phyloP scores from a whole-genome alignment of 2,888 invertebrate genomes.

The Eilema griseolum region DNA sequence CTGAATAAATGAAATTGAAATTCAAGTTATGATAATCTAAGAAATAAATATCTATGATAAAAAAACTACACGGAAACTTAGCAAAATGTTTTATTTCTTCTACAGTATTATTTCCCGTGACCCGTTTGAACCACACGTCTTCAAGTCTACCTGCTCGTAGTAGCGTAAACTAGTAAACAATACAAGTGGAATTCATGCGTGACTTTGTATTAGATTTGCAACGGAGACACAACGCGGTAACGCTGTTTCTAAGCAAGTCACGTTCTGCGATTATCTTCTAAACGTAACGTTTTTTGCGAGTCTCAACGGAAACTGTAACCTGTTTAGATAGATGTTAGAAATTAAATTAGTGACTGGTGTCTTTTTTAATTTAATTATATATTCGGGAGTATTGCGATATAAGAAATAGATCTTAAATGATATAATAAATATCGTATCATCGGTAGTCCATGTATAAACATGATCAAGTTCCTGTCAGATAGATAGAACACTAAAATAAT shows the following conservation, averaged over 20 bases:
- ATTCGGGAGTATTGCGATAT: neutral
- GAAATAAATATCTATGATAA: neutral
- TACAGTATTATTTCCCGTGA: slow-evolving; percentile 43
- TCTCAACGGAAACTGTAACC: slow-evolving; percentile 36
- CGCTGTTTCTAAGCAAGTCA: slow-evolving; percentile 54
- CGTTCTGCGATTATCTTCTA: slow-evolving; percentile 50
- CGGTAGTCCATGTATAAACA: too few relatives aligned
- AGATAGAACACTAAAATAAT: too few relatives aligned
- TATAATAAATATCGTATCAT: too few relatives aligned
- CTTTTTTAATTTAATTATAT: slow-evolving; percentile 11
- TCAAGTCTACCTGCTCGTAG: slow-evolving; percentile 35
- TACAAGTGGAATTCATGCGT: slow-evolving; percentile 42
- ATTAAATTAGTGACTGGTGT: slow-evolving; percentile 17
- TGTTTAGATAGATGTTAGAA: slow-evolving; percentile 30
- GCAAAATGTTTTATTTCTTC: neutral
- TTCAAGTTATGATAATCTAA: too few relatives aligned
- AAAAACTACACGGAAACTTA: neutral
- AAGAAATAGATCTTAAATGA: slow-evolving; percentile 11
- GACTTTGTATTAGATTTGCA: slow-evolving; percentile 41
- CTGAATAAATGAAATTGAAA: too few relatives aligned
- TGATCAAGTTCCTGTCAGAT: too few relatives aligned
- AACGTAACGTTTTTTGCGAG: slow-evolving; percentile 41
- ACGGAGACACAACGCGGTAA: slow-evolving; percentile 24
- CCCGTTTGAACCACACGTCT: slow-evolving; percentile 47
- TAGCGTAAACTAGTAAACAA: slow-evolving; percentile 50